Base-by-base conservation (phyloP, 2,888 invertebrate species). In the Drosophila paranaensis region DNA sequence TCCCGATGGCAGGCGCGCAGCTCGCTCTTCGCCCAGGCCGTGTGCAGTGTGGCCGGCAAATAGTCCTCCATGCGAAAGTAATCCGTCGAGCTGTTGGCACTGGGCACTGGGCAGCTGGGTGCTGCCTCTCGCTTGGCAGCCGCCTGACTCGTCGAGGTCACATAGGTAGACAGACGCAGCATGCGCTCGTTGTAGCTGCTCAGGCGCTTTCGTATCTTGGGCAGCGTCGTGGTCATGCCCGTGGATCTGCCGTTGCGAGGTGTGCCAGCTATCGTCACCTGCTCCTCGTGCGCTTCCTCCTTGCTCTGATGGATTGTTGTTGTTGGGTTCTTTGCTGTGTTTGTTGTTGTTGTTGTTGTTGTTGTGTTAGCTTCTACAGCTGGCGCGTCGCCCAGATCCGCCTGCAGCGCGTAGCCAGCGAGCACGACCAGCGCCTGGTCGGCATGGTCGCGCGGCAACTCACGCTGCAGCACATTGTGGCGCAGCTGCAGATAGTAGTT, bases 401-500 rank as follows among this genome's bases (percentile, higher is more conserved):
- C 98, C 94, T 98, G 98, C 82, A 99, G 94, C 65, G 98, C 97
- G 89, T 97, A 94, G 20, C 97, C 97, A 51, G 97, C 97, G 90
- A 98, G 94, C 78, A 96, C 94, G 91, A 98, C 95, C 85, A 96
- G 93, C 58, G 96, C 95, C 92, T 95, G 95, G 70, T 94, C 94
- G 46, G 92, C 90, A 82, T 92, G 92, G 58, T 93, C 93, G 60
- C 94, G 94, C 53, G 91, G 94, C 82, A 92, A 95, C 92, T 95
- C 96, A 91, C 95, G 94, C 70, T 95, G 94, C 73, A 95, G 94
- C 76, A 96, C 95, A 94, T 99, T 99, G 93, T 97, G 96, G 77
- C 97, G 96, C 92, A 99, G 94, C 94, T 99, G 99, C 88, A 97
- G 94, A 94, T 98, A 99, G 93, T 99, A 99, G 91, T 98, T 96